Conservation (phyloP, 2,113 vertebrate species). For the Hyaena hyaena region DNA sequence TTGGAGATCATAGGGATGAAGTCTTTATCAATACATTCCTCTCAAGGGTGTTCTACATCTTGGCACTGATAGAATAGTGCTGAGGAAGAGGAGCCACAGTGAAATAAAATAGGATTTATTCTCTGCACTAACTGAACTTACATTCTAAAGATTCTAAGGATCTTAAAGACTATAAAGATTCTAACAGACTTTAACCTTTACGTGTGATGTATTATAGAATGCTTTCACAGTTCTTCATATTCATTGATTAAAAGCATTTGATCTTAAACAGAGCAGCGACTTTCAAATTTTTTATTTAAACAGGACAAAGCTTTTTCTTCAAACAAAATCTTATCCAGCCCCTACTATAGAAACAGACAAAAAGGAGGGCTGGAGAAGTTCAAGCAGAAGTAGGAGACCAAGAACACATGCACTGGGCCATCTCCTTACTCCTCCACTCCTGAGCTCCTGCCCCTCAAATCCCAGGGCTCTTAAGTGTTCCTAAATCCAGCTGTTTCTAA, state of each 20-base stretch:
- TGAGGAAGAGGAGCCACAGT: not conserved
- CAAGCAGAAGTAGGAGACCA: not conserved
- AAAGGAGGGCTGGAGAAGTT: not conserved
- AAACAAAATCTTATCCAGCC: not conserved
- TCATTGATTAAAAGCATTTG: not conserved
- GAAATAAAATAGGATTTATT: not conserved
- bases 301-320: slow-evolving; percentile 4
- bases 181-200: not conserved
- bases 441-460: not conserved
- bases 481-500: not conserved
- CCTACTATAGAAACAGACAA: not conserved
- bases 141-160: not conserved
- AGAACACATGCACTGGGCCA: not conserved
- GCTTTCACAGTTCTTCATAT: not conserved
- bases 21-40: not conserved
- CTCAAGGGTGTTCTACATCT: not conserved
- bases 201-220: not conserved
- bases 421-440: accelerated
- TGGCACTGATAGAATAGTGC: not conserved
- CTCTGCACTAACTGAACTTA: not conserved
- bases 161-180: not conserved
- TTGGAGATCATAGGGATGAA: not conserved
- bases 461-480: not conserved
- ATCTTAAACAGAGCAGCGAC: not conserved
- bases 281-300: slow-evolving; percentile 7